Base-by-base conservation (phyloP, 2,113 vertebrate genomes). In the Calonectris borealis region DNA sequence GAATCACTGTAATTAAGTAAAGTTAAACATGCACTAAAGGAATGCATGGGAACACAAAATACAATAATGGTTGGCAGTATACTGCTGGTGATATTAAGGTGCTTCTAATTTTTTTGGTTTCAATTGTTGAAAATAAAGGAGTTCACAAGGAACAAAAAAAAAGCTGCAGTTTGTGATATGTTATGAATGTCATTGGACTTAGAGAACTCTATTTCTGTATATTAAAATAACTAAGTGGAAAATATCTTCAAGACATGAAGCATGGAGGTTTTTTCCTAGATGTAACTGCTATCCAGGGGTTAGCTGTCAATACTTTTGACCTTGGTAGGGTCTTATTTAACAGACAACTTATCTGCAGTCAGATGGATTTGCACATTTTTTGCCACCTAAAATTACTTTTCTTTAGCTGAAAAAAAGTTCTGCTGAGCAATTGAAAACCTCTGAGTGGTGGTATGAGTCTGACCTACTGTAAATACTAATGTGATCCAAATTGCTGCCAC, bases 261-360 rank as follows among this genome's bases (percentile, higher is more conserved):
- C 5, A 22, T 3, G 10, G 16, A 8, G 0, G 1, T 26, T 58
- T 44, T 72, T n/a, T 2, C 22, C 36, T 44, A 10, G 10, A 27
- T 49, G 29, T 46, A 24, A 36, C 55, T 92, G 13, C 10, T 89
- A 9, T 66, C 54, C 55, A 73, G 16, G 9, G 2, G 5, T 24
- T 73, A 65, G 8, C 44, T 52, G 24, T 31, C 40, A 76, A 18
- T 40, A 34, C 6, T 66, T 92, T 75, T 88, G 8, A 46, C 58
- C 49, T 86, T 24, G 10, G 8, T 61, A 82, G 25, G 4, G 2
- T 62, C 31, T 70, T 61, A 34, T n/a, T 71, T 66, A 82, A 62
- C 27, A 84, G 40, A n/a, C 3, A 70, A 29, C 9, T 66, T 75
- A 66, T 8, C n/a, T 77, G 64, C 86, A 84, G 40, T 44, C 18